Evolutionary conservation across 2,888 invertebrate genomes (phyloP), one percentile per base, ranked within the genome.

Genomic region (Monoplex corrugatus): DNA sequence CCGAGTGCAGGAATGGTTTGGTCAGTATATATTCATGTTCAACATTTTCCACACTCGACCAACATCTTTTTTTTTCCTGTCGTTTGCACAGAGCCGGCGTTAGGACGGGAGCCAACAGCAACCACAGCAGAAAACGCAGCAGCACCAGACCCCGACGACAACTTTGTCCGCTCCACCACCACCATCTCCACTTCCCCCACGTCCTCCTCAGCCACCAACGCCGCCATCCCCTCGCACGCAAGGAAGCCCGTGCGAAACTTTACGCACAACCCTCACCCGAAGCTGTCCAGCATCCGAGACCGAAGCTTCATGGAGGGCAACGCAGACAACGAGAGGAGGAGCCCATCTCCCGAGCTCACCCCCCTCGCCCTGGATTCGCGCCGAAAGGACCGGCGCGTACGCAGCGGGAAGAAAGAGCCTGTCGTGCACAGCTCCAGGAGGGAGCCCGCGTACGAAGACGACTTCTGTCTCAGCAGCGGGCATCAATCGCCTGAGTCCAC

Each of bases 131-230:
- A 16, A 16, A 72, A 68, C 68, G 43, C 86, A 23, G 23, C 86
- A 32, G 2, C 68, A 28, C 28, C 72, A 10, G 45, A 68, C 40
- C 38, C 10, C 3, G 32, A 72, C 43, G 16, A n/a, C 75, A 32
- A 23, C 75, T 78, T 43, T 75, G 86, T 90, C 91, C 90, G 90
- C 92, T 38, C 91, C 89, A 89, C 90, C 91, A 86, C 87, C 92
- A 40, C 87, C 89, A 84, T 90, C 92, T 86, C 90, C 92, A 91
- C 91, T 92, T 10, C 40, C 6, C 87, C 89, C 91, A 88, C 87
- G 92, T 35, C 87, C 89, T 23, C 89, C 92, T 87, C 91, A 92
- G 90, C 89, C 87, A 40, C 75, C 68, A 40, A 0, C 63, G 38
- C 45, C 63, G 32, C 57, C 85, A n/a, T 89, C 89, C 43, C 78